Evolutionary conservation across 1,140 invertebrate genomes (phyloP).

Genomic region (Polyergus mexicanus): DNA sequence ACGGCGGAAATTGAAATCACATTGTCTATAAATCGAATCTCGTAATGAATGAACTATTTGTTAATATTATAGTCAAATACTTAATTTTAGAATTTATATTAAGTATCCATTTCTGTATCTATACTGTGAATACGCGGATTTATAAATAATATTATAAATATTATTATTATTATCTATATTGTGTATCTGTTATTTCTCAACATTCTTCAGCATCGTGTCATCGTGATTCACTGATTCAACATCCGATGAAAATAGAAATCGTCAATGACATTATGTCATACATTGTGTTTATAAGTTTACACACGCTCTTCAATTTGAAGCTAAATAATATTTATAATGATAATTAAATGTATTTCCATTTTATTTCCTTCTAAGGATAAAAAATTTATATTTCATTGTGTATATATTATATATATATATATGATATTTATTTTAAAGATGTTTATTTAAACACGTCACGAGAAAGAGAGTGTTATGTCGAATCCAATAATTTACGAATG

Average conservation of each 20-base stretch:
- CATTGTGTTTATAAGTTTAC: not conserved
- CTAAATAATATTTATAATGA: not conserved
- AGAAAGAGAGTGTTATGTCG: not conserved
- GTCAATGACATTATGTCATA: not conserved
- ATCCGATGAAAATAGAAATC: not conserved
- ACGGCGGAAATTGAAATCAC: not conserved
- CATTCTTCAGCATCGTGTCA: not conserved
- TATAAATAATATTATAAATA: constrained; percentile 58
- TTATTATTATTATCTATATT: constrained; percentile 62
- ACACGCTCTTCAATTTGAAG: not conserved
- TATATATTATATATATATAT: not conserved
- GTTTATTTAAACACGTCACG: not conserved
- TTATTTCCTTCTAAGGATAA: not conserved
- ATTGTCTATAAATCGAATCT: constrained; percentile 59
- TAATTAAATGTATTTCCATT: not conserved
- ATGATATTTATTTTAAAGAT: not conserved
- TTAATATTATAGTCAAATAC: constrained; percentile 66
- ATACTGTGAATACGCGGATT: constrained; percentile 73
- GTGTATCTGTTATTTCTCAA: constrained; percentile 40
- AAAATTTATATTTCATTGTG: not conserved
- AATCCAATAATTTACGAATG: not conserved
- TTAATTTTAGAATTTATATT: constrained; percentile 2
- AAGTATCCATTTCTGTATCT: constrained; percentile 66
- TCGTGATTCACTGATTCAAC: not conserved
- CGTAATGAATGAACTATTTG: constrained; percentile 43